Evolutionary conservation across 2,797 vertebrate genomes (phyloP).

Genomic region (Danionella dracula): DNA sequence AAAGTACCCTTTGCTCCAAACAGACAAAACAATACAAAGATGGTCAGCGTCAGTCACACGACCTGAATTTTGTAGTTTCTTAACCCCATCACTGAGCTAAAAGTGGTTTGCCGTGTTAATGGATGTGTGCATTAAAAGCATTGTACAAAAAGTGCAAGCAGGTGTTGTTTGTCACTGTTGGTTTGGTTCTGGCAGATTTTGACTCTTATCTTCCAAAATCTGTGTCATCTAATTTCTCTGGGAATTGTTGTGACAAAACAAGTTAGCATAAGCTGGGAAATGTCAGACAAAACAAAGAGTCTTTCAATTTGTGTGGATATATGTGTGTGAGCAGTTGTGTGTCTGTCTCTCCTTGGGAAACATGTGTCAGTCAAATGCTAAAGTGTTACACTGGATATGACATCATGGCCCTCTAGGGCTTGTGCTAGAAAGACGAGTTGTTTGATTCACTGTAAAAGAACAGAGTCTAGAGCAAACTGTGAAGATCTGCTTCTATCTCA

Average conservation of each 20-base stretch:
- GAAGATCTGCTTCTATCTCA: constrained; percentile 62
- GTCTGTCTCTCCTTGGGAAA: constrained; percentile 57
- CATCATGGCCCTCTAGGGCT: constrained; percentile 78
- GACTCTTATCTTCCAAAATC: constrained; percentile 67
- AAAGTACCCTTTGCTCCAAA: too few relatives aligned
- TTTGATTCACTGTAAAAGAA: constrained; percentile 75
- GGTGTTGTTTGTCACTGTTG: constrained; percentile 65
- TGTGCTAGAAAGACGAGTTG: constrained; percentile 67
- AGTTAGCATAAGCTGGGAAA: constrained; percentile 73
- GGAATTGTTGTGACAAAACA: constrained; percentile 82
- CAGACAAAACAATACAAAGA: too few relatives aligned
- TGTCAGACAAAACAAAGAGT: constrained; percentile 66
- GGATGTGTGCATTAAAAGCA: constrained; percentile 16
- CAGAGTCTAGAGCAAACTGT: constrained; percentile 66
- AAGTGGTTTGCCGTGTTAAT: background rate
- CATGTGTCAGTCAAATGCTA: constrained; percentile 71
- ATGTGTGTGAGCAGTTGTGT: constrained; percentile 37
- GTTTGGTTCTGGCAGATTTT: constrained; percentile 68
- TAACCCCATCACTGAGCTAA: background rate
- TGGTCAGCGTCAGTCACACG: too few relatives aligned
- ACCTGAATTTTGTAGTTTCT: too few relatives aligned
- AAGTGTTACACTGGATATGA: constrained; percentile 76
- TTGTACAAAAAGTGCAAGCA: constrained; percentile 62
- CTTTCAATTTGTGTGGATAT: constrained; percentile 53
- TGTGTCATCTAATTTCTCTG: constrained; percentile 74